Evolutionary conservation across 2,113 vertebrate genomes (phyloP).

Genomic region (Collichthys lucidus): DNA sequence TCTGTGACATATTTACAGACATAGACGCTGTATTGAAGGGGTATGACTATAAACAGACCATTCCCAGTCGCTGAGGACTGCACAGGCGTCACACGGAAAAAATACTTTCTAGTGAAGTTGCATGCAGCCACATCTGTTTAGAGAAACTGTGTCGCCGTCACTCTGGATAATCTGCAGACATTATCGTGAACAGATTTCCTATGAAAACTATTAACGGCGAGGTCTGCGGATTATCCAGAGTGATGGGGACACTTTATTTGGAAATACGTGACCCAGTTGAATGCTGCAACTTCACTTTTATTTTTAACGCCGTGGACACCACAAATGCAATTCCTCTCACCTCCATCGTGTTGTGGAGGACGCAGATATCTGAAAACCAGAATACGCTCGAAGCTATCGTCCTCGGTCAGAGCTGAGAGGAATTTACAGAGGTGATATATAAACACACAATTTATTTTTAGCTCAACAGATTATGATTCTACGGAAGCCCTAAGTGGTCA

Average conservation of each 20-base stretch:
- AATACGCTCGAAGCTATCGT: not conserved
- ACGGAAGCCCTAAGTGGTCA: too few relatives aligned
- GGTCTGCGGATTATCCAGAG: not conserved
- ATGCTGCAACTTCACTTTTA: not conserved
- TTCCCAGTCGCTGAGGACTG: too few relatives aligned
- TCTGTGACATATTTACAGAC: too few relatives aligned
- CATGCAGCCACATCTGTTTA: too few relatives aligned
- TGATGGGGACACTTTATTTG: not conserved
- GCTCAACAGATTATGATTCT: not conserved
- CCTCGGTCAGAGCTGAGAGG: not conserved
- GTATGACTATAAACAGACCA: too few relatives aligned
- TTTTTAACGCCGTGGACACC: not conserved
- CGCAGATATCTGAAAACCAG: not conserved
- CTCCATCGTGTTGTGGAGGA: not conserved
- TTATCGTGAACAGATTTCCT: too few relatives aligned
- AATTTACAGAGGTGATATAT: slow-evolving; percentile 17
- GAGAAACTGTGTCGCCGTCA: too few relatives aligned
- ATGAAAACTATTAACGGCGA: not conserved
- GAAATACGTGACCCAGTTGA: not conserved
- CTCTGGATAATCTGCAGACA: too few relatives aligned
- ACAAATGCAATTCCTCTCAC: not conserved
- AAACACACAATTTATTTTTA: slow-evolving; percentile 45
- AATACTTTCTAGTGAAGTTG: too few relatives aligned
- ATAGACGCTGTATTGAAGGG: too few relatives aligned
- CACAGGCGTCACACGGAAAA: too few relatives aligned